A percentile compares a stretch with the other conserved stretches of the same genome.
phyloP scores from a whole-genome alignment of 2,113 vertebrate genomes.

The Hyaena hyaena region DNA sequence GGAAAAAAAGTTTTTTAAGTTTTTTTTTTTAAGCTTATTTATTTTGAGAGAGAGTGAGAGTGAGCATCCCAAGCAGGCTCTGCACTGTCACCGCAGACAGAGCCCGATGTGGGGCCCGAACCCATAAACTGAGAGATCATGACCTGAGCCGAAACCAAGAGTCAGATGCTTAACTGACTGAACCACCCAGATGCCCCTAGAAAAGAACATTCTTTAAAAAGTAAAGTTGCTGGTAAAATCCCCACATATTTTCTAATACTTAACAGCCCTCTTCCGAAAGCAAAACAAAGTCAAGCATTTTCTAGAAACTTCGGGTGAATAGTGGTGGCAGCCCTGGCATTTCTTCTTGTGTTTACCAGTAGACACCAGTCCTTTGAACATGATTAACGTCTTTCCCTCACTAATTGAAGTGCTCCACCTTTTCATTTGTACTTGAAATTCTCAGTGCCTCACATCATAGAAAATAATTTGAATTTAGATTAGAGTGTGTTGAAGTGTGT shows the following conservation, averaged over 20 bases:
- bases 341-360: background rate
- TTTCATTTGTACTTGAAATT: conserved; percentile 29
- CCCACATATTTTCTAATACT: conserved; percentile 34
- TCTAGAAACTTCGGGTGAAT: conserved; percentile 9
- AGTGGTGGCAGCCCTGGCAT: background rate
- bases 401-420: conserved; percentile 39
- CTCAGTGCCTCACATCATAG: background rate
- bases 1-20: background rate
- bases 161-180: no score
- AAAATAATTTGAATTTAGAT: conserved; percentile 62
- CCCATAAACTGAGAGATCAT: no score
- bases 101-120: no score
- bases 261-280: conserved; percentile 44
- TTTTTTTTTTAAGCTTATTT: no score
- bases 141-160: no score
- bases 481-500: conserved; percentile 36
- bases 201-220: background rate
- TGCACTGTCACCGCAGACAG: no score
- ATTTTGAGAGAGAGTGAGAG: no score
- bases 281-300: conserved; percentile 35
- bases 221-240: conserved; percentile 28
- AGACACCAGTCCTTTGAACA: conserved; percentile 22
- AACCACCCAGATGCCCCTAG: background rate
- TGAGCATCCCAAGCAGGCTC: no score
- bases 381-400: conserved; percentile 29